Evolutionary conservation across 2,113 vertebrate species (phyloP), one percentile per base, ranked within the genome.

Genomic region (Chelonoidis abingdonii): DNA sequence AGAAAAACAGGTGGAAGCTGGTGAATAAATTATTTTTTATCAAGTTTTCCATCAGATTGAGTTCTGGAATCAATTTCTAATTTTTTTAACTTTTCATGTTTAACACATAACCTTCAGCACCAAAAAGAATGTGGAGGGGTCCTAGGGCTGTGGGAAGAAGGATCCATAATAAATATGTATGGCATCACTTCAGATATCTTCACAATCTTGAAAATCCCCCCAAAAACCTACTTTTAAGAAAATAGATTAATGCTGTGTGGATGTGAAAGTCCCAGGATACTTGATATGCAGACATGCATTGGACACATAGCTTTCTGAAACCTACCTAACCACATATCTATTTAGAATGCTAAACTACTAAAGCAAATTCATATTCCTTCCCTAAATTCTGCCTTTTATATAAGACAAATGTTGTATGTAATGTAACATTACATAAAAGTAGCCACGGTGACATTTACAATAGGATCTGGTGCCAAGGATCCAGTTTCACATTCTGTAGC

Each of bases 371-470:
- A 29, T 88, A 86, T 88, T 90, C 82, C 84, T 95, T 96, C 87
- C 88, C 89, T 92, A 56, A 80, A 78, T 87, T 91, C 38, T 93
- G 10, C 62, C 90, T 97, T 96, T 93, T 84, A 92, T 90, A 47
- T 38, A 85, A 86, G 87, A 87, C 25, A 93, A 98, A 91, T 89
- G 35, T 87, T 95, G 38, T 92, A 78, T 92, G 59, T 85, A 96
- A 93, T 86, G 53, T 86, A 96, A 95, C 56, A 94, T 96, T 96
- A 59, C 80, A 95, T 89, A 3, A 91, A 97, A 90, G 84, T 91
- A 94, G 94, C 21, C 86, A 94, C 94, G 91, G 84, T 96, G 95
- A 97, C 91, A 97, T 97, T 97, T 97, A 97, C 85, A 97, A 86
- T 84, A 95, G 89, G 79, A 87, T 81, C 53, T 92, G 69, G 47